Evolutionary conservation across 2,797 vertebrate genomes (phyloP), one percentile per base, ranked within the genome.

Genomic region (Sciurus vulgaris): DNA sequence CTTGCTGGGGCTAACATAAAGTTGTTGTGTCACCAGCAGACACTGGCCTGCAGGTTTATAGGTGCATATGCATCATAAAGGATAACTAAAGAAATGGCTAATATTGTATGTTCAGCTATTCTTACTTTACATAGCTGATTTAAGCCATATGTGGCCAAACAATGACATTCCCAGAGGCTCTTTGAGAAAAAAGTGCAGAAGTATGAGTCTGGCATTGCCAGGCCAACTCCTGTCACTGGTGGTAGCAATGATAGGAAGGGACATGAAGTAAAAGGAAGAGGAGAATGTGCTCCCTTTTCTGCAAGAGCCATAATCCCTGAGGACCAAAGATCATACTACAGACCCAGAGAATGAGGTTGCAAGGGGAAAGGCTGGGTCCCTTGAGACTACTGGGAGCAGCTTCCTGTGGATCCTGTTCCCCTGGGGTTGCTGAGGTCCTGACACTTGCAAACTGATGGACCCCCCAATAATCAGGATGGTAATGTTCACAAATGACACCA

Each of bases 171-270:
- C 33, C 81, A 30, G 81, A 63, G 59, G n/a, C 30, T 47, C 47
- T 59, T 17, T 10, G n/a, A 85, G 56, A 41, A 70, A 30, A 47
- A 33, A 22, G 26, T 4, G 0, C 59, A 47, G 73, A 26, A 51
- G 5, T n/a, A n/a, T 14, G n/a, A 24, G 24, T 17, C 13, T 69
- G 86, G 73, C 6, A 7, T 0, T 30, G 28, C 20, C 54, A 54
- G 26, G 76, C 3, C 24, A 33, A 35, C 3, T 54, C 69, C 47
- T 1, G 20, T 38, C 24, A 3, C 1, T 14, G 38, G 44, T 15
- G 1, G 5, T 41, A 0, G 28, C 63, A 33, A 17, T 26, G 22
- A 15, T 15, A 63, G 41, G 17, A 5, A 28, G 61, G 1, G 0
- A 26, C 22, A 26, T 11, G 8, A 20, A 0, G 26, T 12, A 24